Evolutionary conservation across 1,140 invertebrate genomes (phyloP), one percentile per base, ranked within the genome.

Genomic region (Micrasema minimum): DNA sequence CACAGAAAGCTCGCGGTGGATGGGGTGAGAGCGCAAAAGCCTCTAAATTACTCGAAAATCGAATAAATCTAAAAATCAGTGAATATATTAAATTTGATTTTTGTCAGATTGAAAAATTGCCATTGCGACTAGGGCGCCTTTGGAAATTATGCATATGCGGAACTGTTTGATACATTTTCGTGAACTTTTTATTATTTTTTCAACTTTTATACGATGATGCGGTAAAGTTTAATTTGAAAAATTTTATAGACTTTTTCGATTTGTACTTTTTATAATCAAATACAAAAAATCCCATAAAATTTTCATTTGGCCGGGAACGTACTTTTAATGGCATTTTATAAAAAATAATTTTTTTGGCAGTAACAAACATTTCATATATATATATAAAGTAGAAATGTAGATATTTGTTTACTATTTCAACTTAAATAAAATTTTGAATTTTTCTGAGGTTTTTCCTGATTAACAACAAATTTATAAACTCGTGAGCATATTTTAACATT

Each of bases 11-110:
- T 22, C 26, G 26, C 50, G 20, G 43, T 72, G 69, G 65, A 65
- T 64, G 43, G 61, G 64, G 9, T 51, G 48, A 46, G 10, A 20
- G 43, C 26, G 43, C 5, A 57, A 55, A 23, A 50, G 74, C 35
- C 61, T 75, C 74, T 70, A 75, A 75, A 72, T 75, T 75, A 75
- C 74, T 75, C 64, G 64, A 70, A 75, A 75, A 75, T 75, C 70
- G 67, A 72, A 75, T 75, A 75, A 75, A 75, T 75, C 70, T 72
- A 75, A 75, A 75, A 75, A 72, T 75, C 70, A 72, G 61, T 64
- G 73, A 72, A 72, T 72, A 72, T 75, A 64, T 64, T 64, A 38
- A 45, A 70, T 67, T 70, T 72, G 69, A 66, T 51, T 59, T 72
- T 72, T 59, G 18, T 37, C 31, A 22, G 57, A 45, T 46, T 41